Percentiles rank a stretch among this genome's conserved stretches.
Conservation (phyloP, 2,888 invertebrate species). For the Metallyticus violacea region DNA sequence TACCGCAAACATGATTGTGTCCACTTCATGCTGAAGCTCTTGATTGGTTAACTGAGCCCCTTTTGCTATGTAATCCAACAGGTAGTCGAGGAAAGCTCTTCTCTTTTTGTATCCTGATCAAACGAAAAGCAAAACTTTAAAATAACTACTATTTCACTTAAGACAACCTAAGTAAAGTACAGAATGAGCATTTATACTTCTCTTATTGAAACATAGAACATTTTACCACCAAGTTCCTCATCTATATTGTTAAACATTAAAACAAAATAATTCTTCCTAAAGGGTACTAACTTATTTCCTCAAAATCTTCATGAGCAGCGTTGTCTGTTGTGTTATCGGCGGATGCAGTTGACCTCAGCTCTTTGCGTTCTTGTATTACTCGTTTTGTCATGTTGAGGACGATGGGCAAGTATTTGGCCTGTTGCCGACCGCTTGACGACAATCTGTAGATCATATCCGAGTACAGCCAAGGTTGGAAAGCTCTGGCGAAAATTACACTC, state of each 20-base stretch:
- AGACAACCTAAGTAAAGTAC: too few species aligned
- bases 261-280: too few species aligned
- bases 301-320: too few species aligned
- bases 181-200: too few species aligned
- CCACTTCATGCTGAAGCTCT: background rate
- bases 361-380: constrained; percentile 1
- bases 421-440: background rate
- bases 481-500: background rate
- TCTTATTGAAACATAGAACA: too few species aligned
- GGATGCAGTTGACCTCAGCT: too few species aligned
- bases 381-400: constrained; percentile 18
- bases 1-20: background rate
- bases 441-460: constrained; percentile 1
- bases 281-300: too few species aligned
- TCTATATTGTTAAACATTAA: too few species aligned
- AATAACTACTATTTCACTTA: too few species aligned
- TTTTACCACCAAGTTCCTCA: too few species aligned
- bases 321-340: too few species aligned
- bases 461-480: constrained; percentile 19
- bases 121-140: too few species aligned
- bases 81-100: background rate
- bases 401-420: constrained; percentile 4
- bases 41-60: background rate
- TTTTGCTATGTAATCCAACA: background rate
- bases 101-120: background rate